These are phyloP conservation scores for Tachyglossus aculeatus DNA, from an alignment of 2,797 vertebrate genomes.

Conservation along the genomic window DNA sequence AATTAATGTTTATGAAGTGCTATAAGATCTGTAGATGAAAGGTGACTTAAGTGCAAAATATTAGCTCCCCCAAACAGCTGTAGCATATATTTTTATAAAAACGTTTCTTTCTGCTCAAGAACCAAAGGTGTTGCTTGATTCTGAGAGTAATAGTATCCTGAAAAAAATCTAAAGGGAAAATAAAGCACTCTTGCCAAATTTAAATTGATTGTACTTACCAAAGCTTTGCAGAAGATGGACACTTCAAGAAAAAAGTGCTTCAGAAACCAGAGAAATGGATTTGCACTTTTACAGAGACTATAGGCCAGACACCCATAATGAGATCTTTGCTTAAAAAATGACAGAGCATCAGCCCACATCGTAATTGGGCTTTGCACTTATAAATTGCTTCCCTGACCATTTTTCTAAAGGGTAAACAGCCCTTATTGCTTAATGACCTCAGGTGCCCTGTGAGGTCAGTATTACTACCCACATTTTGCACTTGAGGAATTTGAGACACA, in stretches of 20 bases:
- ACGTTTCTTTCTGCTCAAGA: background rate
- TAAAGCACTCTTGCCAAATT: background rate
- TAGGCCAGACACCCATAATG: background rate
- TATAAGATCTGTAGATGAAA: background rate
- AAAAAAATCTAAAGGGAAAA: background rate
- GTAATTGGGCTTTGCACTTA: background rate
- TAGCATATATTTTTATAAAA: background rate
- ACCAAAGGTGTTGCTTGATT: background rate
- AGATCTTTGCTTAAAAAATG: background rate
- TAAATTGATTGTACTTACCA: background rate
- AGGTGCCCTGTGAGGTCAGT: background rate
- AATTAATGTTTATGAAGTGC: background rate
- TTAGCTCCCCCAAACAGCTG: background rate
- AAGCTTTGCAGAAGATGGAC: background rate
- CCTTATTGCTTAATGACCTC: background rate
- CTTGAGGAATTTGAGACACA: background rate
- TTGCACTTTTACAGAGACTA: background rate
- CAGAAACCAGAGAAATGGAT: conserved; percentile 1
- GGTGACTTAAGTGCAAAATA: background rate
- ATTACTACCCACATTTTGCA: background rate
- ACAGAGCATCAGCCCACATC: background rate
- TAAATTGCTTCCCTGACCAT: background rate
- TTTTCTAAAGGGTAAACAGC: background rate
- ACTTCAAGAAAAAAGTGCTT: background rate
- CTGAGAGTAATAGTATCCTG: background rate